Conservation (phyloP, 2,888 invertebrate species). For the Orchestes rusci region DNA sequence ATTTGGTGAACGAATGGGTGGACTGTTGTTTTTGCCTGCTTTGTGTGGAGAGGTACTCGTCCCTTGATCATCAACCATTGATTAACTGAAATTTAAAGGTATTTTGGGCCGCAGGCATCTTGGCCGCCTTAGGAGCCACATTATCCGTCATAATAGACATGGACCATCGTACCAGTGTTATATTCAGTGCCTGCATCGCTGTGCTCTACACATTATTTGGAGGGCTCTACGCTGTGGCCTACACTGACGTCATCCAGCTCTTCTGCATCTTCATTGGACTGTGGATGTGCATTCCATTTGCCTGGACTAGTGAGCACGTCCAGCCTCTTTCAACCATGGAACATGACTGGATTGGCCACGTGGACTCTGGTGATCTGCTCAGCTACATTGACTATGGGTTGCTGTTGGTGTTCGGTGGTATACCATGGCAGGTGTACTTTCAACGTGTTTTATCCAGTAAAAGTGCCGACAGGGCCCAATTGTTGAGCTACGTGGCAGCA, state of each 20-base stretch:
- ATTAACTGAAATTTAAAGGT: slow-evolving; percentile 16
- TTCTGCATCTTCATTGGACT: slow-evolving; percentile 97
- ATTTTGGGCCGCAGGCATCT: slow-evolving; percentile 98
- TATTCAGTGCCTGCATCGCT: slow-evolving; percentile 92
- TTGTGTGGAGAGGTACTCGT: slow-evolving; percentile 77
- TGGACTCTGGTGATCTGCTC: slow-evolving; percentile 67
- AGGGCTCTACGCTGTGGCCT: slow-evolving; percentile 96
- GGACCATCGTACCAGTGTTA: slow-evolving; percentile 87
- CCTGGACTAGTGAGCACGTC: slow-evolving; percentile 83
- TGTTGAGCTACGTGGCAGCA: slow-evolving; percentile 93
- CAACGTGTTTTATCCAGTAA: slow-evolving; percentile 96
- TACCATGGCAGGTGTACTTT: slow-evolving; percentile 99
- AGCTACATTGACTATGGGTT: slow-evolving; percentile 84
- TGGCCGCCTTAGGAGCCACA: slow-evolving; percentile 94
- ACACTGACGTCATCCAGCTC: slow-evolving; percentile 96
- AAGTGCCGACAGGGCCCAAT: slow-evolving; percentile 86
- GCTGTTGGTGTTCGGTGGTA: slow-evolving; percentile 88
- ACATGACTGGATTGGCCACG: slow-evolving; percentile 82
- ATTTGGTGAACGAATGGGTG: slow-evolving; percentile 97
- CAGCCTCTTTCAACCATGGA: slow-evolving; percentile 66
- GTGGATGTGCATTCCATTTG: slow-evolving; percentile 98
- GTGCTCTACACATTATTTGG: slow-evolving; percentile 96
- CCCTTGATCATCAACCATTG: background rate
- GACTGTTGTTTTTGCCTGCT: slow-evolving; percentile 90
- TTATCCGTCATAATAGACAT: slow-evolving; percentile 95